Evolutionary conservation across 64 coral and sea anemone genomes (phyloP).

Genomic region (Montipora sp.): DNA sequence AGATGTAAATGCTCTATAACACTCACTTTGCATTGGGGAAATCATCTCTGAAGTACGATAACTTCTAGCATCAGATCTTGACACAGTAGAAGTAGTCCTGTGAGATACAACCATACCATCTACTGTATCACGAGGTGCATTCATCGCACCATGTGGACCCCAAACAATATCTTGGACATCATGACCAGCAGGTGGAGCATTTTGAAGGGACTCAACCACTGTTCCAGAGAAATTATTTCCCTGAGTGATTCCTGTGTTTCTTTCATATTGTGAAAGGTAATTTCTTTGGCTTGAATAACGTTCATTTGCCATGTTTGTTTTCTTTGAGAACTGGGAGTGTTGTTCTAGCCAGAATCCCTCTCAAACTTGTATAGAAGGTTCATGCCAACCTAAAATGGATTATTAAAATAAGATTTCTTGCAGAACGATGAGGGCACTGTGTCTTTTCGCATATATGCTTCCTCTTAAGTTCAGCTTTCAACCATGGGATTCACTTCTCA

Average conservation of each 20-base stretch:
- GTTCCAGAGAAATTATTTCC: conserved; percentile 7
- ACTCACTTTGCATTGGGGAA: conserved; percentile 5
- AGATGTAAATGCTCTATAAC: background rate
- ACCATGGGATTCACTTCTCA: too few species aligned
- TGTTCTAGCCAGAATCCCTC: background rate
- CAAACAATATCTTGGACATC: background rate
- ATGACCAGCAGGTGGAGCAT: conserved; percentile 1
- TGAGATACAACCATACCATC: background rate
- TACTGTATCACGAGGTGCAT: background rate
- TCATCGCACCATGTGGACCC: background rate
- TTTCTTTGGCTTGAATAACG: conserved; percentile 18
- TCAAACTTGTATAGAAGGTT: background rate
- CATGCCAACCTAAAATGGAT: too few species aligned
- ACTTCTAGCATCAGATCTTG: background rate
- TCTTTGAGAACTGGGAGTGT: background rate
- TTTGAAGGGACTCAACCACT: conserved; percentile 8
- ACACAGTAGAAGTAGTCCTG: background rate
- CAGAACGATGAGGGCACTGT: too few species aligned
- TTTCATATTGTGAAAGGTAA: background rate
- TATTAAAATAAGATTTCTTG: too few species aligned
- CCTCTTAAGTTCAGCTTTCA: too few species aligned
- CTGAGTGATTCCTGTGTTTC: background rate
- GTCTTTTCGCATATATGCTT: too few species aligned
- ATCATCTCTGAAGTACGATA: background rate
- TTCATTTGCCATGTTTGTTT: conserved; percentile 5